A percentile compares a stretch with the other conserved stretches of the same genome.
Evolutionary conservation across 2,113 vertebrate genomes (phyloP).

Genomic region (Anhinga rufa): DNA sequence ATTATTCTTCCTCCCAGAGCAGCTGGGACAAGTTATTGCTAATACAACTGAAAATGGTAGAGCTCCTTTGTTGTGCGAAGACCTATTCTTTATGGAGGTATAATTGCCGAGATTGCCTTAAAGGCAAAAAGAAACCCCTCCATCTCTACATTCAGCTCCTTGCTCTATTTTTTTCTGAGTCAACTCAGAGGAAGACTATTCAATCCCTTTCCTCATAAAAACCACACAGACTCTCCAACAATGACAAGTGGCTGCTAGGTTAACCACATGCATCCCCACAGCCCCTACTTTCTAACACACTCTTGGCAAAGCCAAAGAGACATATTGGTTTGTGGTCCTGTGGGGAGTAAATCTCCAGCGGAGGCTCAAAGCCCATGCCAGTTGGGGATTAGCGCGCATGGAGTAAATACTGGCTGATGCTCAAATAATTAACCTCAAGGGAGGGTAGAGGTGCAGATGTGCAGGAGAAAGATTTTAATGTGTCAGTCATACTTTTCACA

Average conservation of each 20-base stretch:
- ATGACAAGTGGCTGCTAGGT: conserved; percentile 58
- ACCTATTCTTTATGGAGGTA: neutral
- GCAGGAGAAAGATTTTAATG: neutral
- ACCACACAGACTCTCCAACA: conserved; percentile 50
- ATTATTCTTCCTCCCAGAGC: neutral
- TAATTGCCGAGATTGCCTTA: neutral
- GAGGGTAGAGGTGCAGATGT: neutral
- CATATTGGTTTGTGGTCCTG: conserved; percentile 7
- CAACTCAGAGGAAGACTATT: neutral
- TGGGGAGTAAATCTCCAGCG: neutral
- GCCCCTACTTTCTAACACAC: conserved; percentile 1
- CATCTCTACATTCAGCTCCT: neutral
- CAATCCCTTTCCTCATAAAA: conserved; percentile 27
- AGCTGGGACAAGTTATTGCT: neutral
- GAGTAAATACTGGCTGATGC: neutral
- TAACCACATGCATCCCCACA: conserved; percentile 68
- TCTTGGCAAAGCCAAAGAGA: conserved; percentile 55
- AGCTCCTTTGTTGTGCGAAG: neutral
- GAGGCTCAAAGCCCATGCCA: neutral
- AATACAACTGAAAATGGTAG: neutral
- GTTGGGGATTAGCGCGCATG: neutral
- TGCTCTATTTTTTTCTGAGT: neutral
- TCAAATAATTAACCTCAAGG: conserved; percentile 1
- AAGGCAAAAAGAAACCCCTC: neutral
- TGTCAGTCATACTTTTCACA: neutral